phyloP scores from a whole-genome alignment of 2,888 invertebrate genomes.

The Fragum whitleyi region DNA sequence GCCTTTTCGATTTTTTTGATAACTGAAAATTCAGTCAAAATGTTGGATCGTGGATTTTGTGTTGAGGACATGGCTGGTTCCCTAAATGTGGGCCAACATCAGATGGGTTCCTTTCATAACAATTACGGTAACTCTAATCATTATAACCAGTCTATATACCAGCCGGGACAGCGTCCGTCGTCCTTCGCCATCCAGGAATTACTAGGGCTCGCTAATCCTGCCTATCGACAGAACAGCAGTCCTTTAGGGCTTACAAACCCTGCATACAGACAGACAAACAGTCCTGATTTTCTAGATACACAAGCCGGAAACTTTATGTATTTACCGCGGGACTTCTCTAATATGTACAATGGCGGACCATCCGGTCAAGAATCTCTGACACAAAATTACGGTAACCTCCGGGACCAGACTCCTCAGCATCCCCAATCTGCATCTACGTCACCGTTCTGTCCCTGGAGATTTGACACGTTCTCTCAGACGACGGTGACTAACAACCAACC shows the following conservation, averaged over 20 bases:
- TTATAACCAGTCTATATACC: slow-evolving; percentile 71
- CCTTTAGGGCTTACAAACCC: slow-evolving; percentile 87
- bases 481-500: slow-evolving; percentile 47
- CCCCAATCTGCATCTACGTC: slow-evolving; percentile 54
- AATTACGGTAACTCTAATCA: slow-evolving; percentile 69
- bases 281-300: slow-evolving; percentile 72
- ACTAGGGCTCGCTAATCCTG: slow-evolving; percentile 87
- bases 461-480: slow-evolving; percentile 65
- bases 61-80: slow-evolving; percentile 65
- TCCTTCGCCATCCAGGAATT: slow-evolving; percentile 96
- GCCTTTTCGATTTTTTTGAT: too few species aligned
- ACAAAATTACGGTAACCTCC: slow-evolving; percentile 40
- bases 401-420: slow-evolving; percentile 62
- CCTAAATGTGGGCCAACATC: slow-evolving; percentile 58
- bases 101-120: slow-evolving; percentile 68
- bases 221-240: slow-evolving; percentile 48
- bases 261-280: slow-evolving; percentile 72
- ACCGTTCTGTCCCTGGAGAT: slow-evolving; percentile 78
- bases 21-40: neutral
- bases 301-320: slow-evolving; percentile 65
- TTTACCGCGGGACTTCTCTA: slow-evolving; percentile 46
- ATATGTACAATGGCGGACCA: slow-evolving; percentile 43
- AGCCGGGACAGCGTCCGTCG: slow-evolving; percentile 88
- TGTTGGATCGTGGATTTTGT: slow-evolving; percentile 61
- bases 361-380: slow-evolving; percentile 45